phyloP scores from a whole-genome alignment of 2,113 vertebrate genomes.

The Laticauda laticaudata region DNA sequence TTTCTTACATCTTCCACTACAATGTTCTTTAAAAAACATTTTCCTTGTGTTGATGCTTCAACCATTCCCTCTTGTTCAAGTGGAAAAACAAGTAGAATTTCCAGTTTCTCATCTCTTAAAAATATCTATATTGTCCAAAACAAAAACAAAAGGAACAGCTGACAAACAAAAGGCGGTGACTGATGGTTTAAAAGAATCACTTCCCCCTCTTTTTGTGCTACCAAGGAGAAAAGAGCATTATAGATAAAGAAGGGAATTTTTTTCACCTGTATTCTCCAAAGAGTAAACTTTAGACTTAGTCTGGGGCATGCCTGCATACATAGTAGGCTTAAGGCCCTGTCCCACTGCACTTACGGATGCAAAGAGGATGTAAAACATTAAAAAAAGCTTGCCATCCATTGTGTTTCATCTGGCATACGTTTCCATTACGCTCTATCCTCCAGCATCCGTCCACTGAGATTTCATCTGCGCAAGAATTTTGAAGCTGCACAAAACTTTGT shows the following conservation, averaged over 20 bases:
- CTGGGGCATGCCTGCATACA: not conserved
- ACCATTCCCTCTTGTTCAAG: not conserved
- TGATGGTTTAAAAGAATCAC: not conserved
- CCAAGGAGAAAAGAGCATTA: conserved; percentile 4
- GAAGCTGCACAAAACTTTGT: too few species aligned
- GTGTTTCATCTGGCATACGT: too few species aligned
- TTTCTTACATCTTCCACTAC: not conserved
- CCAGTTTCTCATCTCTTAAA: not conserved
- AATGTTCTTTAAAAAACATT: not conserved
- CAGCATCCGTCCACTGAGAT: too few species aligned
- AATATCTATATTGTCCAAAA: not conserved
- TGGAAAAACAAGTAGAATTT: conserved; percentile 17
- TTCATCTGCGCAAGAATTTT: too few species aligned
- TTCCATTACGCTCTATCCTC: too few species aligned
- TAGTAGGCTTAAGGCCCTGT: not conserved
- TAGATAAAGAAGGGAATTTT: not conserved
- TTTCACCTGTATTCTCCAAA: not conserved
- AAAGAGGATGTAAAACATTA: too few species aligned
- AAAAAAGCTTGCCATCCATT: too few species aligned
- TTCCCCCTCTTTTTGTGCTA: not conserved
- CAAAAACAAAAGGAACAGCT: not conserved
- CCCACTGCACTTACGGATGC: too few species aligned
- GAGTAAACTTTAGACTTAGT: not conserved
- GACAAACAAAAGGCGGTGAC: too few species aligned
- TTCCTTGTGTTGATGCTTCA: not conserved